Conservation (phyloP, 2,113 vertebrate genomes). For the Eolophus roseicapilla region DNA sequence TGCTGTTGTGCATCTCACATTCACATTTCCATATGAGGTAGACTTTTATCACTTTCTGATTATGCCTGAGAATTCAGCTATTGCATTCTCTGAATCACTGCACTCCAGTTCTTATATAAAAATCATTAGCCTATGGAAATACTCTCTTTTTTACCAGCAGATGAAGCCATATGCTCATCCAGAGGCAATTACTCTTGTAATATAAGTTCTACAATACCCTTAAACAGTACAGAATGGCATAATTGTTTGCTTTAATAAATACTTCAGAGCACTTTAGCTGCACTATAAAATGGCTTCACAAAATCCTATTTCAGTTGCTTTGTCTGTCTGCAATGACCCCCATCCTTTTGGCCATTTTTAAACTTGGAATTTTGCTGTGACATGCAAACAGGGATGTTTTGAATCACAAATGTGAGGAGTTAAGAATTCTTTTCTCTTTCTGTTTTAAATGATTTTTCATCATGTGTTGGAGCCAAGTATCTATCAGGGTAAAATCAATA, state of each 20-base stretch:
- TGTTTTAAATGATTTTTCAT: conserved; percentile 70
- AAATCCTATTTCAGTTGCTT: conserved; percentile 52
- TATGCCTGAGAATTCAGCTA: not conserved
- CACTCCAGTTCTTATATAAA: not conserved
- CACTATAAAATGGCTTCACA: conserved; percentile 39
- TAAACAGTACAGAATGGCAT: conserved; percentile 24
- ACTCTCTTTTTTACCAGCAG: not conserved
- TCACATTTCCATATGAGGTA: not conserved
- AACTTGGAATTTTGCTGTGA: conserved; percentile 47
- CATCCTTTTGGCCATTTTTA: conserved; percentile 10
- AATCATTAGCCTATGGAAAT: conserved; percentile 32
- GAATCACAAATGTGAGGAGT: conserved; percentile 58
- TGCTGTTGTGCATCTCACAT: not conserved
- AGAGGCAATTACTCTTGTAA: conserved; percentile 47
- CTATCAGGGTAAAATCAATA: conserved; percentile 74
- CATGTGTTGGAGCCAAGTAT: conserved; percentile 57
- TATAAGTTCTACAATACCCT: conserved; percentile 18
- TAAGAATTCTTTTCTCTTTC: conserved; percentile 53
- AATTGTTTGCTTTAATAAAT: conserved; percentile 33
- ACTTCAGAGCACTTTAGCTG: not conserved
- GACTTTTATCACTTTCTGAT: not conserved
- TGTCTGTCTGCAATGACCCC: not conserved
- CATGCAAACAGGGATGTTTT: conserved; percentile 29
- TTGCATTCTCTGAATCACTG: not conserved
- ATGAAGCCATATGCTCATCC: not conserved